Percentiles rank a stretch among this genome's conserved stretches.
These are phyloP conservation scores for Ennomos quercinarius DNA, from an alignment of 2,888 invertebrate species.

Conservation along the genomic window DNA sequence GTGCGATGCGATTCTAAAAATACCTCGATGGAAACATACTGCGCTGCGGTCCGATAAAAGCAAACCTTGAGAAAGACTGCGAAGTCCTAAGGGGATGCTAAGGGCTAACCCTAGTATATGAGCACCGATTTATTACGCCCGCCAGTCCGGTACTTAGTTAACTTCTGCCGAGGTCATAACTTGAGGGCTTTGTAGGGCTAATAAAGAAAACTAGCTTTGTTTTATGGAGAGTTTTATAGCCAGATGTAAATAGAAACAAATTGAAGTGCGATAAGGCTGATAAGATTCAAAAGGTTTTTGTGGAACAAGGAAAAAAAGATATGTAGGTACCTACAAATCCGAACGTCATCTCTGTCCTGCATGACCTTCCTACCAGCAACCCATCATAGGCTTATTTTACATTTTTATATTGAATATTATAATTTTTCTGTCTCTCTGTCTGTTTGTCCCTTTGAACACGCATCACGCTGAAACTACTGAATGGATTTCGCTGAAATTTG, in stretches of 20 bases:
- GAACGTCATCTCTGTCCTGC: background rate
- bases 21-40: no score
- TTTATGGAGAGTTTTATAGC: constrained; percentile 11
- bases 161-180: constrained; percentile 23
- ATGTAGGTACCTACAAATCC: no score
- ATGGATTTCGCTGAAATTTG: no score
- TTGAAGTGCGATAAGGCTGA: constrained; percentile 11
- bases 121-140: constrained; percentile 12
- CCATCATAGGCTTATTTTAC: no score
- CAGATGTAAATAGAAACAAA: constrained; percentile 19
- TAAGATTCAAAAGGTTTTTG: constrained; percentile 9
- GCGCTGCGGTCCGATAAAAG: no score
- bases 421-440: no score
- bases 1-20: no score
- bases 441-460: no score
- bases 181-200: constrained; percentile 17
- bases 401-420: no score
- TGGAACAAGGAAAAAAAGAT: no score
- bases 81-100: constrained; percentile 14
- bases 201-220: constrained; percentile 22
- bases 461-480: no score
- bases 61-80: background rate
- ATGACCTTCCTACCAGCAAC: no score
- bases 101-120: constrained; percentile 19
- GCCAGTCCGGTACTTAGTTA: constrained; percentile 12